phyloP scores from a whole-genome alignment of 2,797 vertebrate species.

The Pseudochaenichthys georgianus region DNA sequence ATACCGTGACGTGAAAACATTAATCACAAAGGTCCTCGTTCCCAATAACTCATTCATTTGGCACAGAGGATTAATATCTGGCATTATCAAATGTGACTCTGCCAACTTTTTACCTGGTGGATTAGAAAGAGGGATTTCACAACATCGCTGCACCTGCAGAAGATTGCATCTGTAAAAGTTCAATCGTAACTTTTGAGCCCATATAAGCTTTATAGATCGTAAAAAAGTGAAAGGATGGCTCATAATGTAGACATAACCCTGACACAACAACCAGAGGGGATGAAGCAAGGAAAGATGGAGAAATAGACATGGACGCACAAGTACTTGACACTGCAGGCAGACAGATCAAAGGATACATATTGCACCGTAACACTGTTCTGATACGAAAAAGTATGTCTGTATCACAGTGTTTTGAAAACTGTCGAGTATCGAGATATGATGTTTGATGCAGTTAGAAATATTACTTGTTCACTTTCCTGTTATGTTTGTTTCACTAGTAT shows the following conservation, averaged over 20 bases:
- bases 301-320: neutral
- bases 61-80: slow-evolving; percentile 48
- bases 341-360: neutral
- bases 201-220: slow-evolving; percentile 46
- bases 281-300: slow-evolving; percentile 10
- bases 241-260: slow-evolving; percentile 28
- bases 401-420: neutral
- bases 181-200: slow-evolving; percentile 39
- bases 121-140: slow-evolving; percentile 34
- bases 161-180: slow-evolving; percentile 32
- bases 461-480: neutral
- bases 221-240: slow-evolving; percentile 26
- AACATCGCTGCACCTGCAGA: slow-evolving; percentile 30
- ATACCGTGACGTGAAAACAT: slow-evolving; percentile 32
- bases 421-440: neutral
- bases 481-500: neutral
- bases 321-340: neutral
- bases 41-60: slow-evolving; percentile 36
- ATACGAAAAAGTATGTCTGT: neutral
- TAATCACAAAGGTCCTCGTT: slow-evolving; percentile 38
- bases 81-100: slow-evolving; percentile 35
- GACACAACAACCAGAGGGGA: slow-evolving; percentile 13
- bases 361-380: neutral
- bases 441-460: neutral
- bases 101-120: slow-evolving; percentile 8